A percentile compares a stretch with the other conserved stretches of the same genome.
Conservation (phyloP, 1,140 invertebrate species). For the Bathynomus jamesi region DNA sequence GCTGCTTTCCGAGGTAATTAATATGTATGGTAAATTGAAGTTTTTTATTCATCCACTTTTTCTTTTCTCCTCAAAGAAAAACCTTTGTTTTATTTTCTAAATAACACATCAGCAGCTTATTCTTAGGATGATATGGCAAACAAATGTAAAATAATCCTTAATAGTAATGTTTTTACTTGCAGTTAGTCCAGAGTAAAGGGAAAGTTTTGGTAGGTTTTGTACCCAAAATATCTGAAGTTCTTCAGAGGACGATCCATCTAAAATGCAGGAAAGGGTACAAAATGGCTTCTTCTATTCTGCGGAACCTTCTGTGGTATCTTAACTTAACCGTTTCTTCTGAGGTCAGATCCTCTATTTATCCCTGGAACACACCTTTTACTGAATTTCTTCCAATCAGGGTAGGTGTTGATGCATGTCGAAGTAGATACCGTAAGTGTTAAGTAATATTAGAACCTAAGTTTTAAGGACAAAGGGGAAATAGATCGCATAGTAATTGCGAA, state of each 20-base stretch:
- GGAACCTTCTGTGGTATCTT: conserved; percentile 52
- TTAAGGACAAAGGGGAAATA: no score
- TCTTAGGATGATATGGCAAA: no score
- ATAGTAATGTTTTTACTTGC: conserved; percentile 12
- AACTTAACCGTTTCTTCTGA: conserved; percentile 56
- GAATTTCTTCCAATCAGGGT: conserved; percentile 65
- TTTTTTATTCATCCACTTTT: conserved; percentile 27
- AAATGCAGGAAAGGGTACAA: conserved; percentile 54
- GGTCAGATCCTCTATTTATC: conserved; percentile 53
- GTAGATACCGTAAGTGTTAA: no score
- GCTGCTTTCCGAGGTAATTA: conserved; percentile 58
- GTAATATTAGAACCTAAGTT: no score
- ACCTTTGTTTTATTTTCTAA: no score
- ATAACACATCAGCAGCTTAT: no score
- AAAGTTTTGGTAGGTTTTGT: conserved; percentile 54
- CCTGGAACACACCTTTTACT: conserved; percentile 55
- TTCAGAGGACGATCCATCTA: conserved; percentile 56
- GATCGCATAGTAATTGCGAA: no score
- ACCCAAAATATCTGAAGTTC: conserved; percentile 51
- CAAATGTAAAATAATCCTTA: no score
- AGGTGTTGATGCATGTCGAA: no score
- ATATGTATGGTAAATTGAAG: no score
- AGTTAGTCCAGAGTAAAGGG: conserved; percentile 55
- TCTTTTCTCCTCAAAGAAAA: background rate
- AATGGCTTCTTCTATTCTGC: conserved; percentile 49